These are phyloP conservation scores for Upupa epops DNA, from an alignment of 2,113 vertebrate genomes.

Conservation along the genomic window DNA sequence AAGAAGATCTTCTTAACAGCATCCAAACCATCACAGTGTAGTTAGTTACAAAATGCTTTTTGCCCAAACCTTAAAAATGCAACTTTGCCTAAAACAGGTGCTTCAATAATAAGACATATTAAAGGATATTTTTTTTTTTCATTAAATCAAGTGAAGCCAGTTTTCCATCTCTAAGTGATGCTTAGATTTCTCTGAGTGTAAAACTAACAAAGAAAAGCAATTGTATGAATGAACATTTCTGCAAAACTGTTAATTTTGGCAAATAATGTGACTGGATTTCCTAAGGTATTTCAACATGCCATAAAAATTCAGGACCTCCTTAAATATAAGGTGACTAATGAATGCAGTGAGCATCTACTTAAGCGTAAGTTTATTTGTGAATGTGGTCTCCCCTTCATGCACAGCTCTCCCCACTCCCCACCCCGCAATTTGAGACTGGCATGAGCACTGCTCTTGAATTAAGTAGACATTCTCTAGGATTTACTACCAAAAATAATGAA, in stretches of 20 bases:
- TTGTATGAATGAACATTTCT: neutral
- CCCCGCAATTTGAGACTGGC: conserved; percentile 30
- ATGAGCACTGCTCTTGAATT: conserved; percentile 41
- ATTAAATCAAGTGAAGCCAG: neutral
- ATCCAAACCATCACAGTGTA: neutral
- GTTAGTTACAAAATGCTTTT: neutral
- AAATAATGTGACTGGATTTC: conserved; percentile 21
- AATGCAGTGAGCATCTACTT: neutral
- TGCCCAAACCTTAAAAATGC: neutral
- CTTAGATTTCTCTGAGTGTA: neutral
- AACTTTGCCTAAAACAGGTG: neutral
- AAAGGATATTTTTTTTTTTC: neutral
- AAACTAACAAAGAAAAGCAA: neutral
- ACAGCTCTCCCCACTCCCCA: conserved; percentile 8
- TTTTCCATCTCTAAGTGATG: neutral
- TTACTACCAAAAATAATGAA: conserved; percentile 72
- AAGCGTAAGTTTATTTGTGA: neutral
- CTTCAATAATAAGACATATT: neutral
- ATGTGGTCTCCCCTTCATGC: neutral
- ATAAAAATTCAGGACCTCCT: neutral
- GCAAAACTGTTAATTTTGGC: neutral
- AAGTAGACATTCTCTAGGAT: conserved; percentile 65
- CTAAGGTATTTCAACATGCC: neutral
- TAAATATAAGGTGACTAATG: neutral
- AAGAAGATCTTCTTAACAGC: neutral